Evolutionary conservation across 1,140 invertebrate species (phyloP).

Genomic region (Drosophila nebulosa): DNA sequence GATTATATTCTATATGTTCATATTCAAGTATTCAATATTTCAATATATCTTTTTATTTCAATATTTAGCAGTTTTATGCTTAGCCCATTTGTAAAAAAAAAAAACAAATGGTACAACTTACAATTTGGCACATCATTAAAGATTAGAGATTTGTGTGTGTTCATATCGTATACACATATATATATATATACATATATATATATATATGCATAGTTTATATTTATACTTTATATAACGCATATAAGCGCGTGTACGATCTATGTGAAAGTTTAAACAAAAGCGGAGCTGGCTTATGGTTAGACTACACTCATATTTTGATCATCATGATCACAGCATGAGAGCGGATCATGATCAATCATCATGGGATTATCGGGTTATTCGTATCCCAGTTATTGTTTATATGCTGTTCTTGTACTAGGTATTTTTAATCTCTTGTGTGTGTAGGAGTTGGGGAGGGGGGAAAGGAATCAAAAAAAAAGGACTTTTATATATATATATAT

Average conservation of each 20-base stretch:
- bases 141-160: constrained; percentile 58
- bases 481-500: constrained; percentile 45
- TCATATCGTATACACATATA: constrained; percentile 51
- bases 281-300: constrained; percentile 66
- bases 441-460: constrained; percentile 1
- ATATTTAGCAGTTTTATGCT: constrained; percentile 63
- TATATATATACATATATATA: constrained; percentile 31
- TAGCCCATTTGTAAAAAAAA: constrained; percentile 47
- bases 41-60: constrained; percentile 66
- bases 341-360: neutral
- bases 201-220: constrained; percentile 57
- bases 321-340: too few species aligned
- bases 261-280: constrained; percentile 73
- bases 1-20: constrained; percentile 6
- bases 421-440: constrained; percentile 8
- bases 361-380: neutral
- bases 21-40: constrained; percentile 37
- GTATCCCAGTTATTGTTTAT: neutral
- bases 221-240: constrained; percentile 69
- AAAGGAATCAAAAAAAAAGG: constrained; percentile 31
- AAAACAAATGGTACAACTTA: constrained; percentile 79
- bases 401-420: constrained; percentile 43
- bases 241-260: constrained; percentile 55
- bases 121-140: constrained; percentile 80
- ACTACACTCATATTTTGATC: constrained; percentile 56